Base-by-base conservation (phyloP, 2,113 vertebrate species). In the Cyprinodon tularosa region DNA sequence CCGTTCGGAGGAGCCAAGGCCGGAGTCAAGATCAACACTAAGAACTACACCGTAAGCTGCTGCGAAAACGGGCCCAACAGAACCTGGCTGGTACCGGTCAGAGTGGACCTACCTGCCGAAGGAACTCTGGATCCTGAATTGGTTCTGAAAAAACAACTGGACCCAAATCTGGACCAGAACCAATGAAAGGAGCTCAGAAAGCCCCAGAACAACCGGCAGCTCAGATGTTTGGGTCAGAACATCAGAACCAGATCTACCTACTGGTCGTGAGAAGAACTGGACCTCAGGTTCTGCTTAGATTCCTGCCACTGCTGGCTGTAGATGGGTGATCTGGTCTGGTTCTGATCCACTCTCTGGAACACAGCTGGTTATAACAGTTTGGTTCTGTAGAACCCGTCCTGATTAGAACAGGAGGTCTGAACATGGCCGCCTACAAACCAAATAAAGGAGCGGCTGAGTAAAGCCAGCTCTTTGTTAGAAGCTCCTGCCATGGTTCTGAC, bases 1-100 rank as follows among this genome's bases (percentile, higher is more conserved):
- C 98, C 98, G 66, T 99, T 99, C 90, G 98, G 98, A 44, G 97
- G 98, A 89, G 98, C 98, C 91, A 99, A 99, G 95, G 98, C 98
- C 82, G 98, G 98, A 93, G 98, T 99, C 83, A 99, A 99, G 93
- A 99, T 99, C 93, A 99, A 99, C 91, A 88, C 97, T 75, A 99
- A 84, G 92, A 97, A 94, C 90, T 99, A 98, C 88, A 95, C 96
- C 47, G 97, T 99, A 93, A 97, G 97, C 17, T 9, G 40, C 13
- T 66, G 4, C 5, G 4, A 42, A 42, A 4, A 42, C 42, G 9
- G 44, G 12, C 44, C 9, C 9, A 45, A 57, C 50, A 57, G 50
- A 57, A 57, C 17, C 8, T 2, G 17, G 6, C 50, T 2, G 17
- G 50, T 20, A 53, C 50, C 50, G 17, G 17, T 15, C 29, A 29